A percentile compares a stretch with the other conserved stretches of the same genome.
Conservation (phyloP, 2,113 vertebrate genomes). For the Sturnira hondurensis region DNA sequence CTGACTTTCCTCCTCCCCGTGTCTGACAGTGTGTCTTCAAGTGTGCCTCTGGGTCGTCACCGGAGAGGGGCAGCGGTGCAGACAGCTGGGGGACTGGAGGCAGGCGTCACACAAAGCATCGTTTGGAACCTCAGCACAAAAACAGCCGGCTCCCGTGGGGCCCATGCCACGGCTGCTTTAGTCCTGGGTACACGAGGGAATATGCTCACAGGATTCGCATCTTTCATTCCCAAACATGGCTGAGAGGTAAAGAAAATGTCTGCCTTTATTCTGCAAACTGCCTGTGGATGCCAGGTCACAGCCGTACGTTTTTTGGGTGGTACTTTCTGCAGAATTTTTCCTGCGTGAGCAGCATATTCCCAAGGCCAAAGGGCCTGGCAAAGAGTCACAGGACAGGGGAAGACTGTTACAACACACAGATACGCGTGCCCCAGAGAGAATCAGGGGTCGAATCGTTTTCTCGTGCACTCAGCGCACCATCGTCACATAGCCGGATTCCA, state of each 20-base stretch:
- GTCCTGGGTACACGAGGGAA: background rate
- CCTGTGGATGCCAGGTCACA: constrained; percentile 34
- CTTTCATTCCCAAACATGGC: constrained; percentile 44
- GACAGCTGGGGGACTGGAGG: constrained; percentile 13
- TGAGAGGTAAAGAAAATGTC: constrained; percentile 26
- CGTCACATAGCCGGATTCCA: background rate
- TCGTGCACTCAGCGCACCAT: background rate
- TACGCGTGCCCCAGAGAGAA: background rate
- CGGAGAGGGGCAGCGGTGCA: background rate
- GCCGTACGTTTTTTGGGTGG: background rate
- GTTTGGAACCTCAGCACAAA: constrained; percentile 1
- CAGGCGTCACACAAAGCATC: background rate
- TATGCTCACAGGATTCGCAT: background rate
- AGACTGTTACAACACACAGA: background rate
- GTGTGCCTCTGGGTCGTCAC: background rate
- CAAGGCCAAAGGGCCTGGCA: background rate
- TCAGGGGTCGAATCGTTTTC: background rate
- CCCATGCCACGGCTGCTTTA: background rate
- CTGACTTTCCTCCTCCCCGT: constrained; percentile 50
- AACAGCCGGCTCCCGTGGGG: background rate
- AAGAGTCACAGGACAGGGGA: background rate
- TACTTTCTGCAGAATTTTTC: constrained; percentile 43
- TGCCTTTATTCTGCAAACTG: constrained; percentile 32
- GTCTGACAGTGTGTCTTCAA: constrained; percentile 52
- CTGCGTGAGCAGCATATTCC: background rate